A percentile compares a stretch with the other conserved stretches of the same genome.
These are phyloP conservation scores for Cladorhizidae sp. DNA, from an alignment of 37 sponge, comb jelly and placozoan genomes.

Conservation along the genomic window DNA sequence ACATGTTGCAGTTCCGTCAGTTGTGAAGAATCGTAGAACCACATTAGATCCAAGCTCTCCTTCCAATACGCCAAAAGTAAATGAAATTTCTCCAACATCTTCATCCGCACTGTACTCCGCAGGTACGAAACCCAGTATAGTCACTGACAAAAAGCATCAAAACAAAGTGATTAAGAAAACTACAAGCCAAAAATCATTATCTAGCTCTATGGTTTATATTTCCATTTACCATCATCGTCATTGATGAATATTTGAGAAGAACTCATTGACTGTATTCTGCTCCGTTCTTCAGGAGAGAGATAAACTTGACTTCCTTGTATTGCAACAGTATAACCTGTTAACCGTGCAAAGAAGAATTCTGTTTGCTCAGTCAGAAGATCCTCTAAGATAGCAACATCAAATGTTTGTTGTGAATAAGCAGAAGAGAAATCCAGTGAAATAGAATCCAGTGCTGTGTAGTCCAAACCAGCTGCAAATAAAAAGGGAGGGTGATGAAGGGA, in stretches of 20 bases:
- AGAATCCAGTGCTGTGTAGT: neutral
- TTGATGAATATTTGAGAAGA: neutral
- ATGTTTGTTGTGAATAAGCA: neutral
- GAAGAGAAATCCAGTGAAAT: neutral
- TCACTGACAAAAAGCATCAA: neutral
- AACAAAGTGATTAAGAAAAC: too few relatives aligned
- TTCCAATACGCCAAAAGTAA: neutral
- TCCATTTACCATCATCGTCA: neutral
- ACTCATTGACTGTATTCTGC: neutral
- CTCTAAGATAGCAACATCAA: neutral
- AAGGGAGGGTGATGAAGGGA: too few relatives aligned
- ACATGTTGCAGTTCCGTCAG: slow-evolving; percentile 38
- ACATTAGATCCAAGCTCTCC: slow-evolving; percentile 18
- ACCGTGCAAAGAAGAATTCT: neutral
- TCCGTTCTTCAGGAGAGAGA: neutral
- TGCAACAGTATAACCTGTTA: neutral
- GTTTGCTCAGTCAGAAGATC: neutral
- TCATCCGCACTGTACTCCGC: slow-evolving; percentile 4
- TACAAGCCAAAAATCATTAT: too few relatives aligned
- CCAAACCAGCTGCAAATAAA: neutral
- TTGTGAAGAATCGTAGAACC: slow-evolving; percentile 22
- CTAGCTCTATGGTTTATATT: too few relatives aligned
- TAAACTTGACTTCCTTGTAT: neutral
- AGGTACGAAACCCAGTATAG: slow-evolving; percentile 9
- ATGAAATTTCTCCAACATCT: slow-evolving; percentile 5